Conservation (phyloP, 2,888 invertebrate genomes). For the Lydus trimaculatus region DNA sequence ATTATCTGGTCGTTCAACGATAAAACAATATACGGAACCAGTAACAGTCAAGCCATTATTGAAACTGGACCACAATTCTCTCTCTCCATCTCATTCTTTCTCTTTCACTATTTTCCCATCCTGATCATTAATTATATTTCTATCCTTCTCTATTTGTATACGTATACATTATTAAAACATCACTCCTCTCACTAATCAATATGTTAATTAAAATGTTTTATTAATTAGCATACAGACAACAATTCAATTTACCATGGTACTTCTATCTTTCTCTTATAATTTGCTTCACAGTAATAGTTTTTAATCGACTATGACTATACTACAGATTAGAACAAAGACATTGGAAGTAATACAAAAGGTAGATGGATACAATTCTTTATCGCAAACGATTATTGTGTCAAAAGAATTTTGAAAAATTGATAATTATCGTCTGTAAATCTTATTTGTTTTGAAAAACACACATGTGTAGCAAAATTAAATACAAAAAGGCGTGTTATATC, state of each 20-base stretch:
- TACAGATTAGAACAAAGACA: slow-evolving; percentile 30
- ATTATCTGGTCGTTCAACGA: slow-evolving; percentile 17
- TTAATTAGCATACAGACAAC: slow-evolving; percentile 38
- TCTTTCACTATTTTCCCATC: neutral
- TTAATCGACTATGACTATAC: no score
- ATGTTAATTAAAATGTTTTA: slow-evolving; percentile 45
- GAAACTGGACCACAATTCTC: slow-evolving; percentile 25
- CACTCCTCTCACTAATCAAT: slow-evolving; percentile 39
- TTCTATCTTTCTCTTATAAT: slow-evolving; percentile 25
- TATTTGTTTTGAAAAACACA: neutral
- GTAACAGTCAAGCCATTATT: slow-evolving; percentile 11
- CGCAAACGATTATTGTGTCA: neutral
- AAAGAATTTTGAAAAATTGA: neutral
- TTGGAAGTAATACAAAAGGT: neutral
- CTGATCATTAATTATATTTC: neutral
- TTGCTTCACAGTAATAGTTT: slow-evolving; percentile 26
- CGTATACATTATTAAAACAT: neutral
- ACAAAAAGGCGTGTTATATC: neutral
- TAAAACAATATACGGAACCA: slow-evolving; percentile 14
- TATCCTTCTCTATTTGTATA: neutral
- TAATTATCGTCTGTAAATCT: neutral
- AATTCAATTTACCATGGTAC: slow-evolving; percentile 4
- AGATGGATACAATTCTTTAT: neutral
- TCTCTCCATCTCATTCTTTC: slow-evolving; percentile 5
- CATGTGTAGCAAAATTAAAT: neutral